Percentiles rank a stretch among this genome's conserved stretches.
Evolutionary conservation across 1,140 invertebrate species (phyloP).

Genomic region (Drosophila triauraria): DNA sequence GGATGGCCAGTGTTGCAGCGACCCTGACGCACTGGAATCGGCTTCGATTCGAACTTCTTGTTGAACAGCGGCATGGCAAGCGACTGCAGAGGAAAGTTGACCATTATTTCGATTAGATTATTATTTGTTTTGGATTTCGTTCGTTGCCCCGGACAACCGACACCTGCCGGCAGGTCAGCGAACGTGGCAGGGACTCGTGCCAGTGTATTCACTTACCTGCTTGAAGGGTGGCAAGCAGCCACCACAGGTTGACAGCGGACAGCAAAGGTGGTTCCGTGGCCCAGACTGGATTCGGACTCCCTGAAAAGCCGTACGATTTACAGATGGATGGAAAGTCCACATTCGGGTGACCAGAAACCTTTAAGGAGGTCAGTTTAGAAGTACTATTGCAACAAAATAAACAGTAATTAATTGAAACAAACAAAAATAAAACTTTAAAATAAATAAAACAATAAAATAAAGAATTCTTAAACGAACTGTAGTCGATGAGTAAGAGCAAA

Average conservation of each 20-base stretch:
- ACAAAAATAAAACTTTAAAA: not conserved
- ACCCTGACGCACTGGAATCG: slow-evolving; percentile 63
- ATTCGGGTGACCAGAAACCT: too few relatives aligned
- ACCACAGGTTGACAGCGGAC: slow-evolving; percentile 39
- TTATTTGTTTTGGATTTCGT: slow-evolving; percentile 3
- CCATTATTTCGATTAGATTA: slow-evolving; percentile 10
- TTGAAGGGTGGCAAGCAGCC: slow-evolving; percentile 27
- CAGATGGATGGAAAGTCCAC: too few relatives aligned
- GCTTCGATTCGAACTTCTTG: slow-evolving; percentile 82
- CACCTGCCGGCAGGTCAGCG: slow-evolving; percentile 37
- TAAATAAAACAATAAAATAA: not conserved
- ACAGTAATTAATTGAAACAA: not conserved
- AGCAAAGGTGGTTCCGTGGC: slow-evolving; percentile 21
- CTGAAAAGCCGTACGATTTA: not conserved
- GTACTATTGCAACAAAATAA: too few relatives aligned
- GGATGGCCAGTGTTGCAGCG: slow-evolving; percentile 76
- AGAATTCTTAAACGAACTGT: not conserved
- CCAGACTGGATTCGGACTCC: not conserved
- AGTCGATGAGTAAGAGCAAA: not conserved
- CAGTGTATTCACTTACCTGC: slow-evolving; percentile 18
- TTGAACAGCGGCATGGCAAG: slow-evolving; percentile 77
- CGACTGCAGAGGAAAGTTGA: slow-evolving; percentile 34
- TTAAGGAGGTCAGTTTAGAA: too few relatives aligned
- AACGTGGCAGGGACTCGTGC: slow-evolving; percentile 23
- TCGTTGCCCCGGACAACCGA: slow-evolving; percentile 69